Evolutionary conservation across 1,140 invertebrate species (phyloP), one percentile per base, ranked within the genome.

Genomic region (Macrostomum lignano): DNA sequence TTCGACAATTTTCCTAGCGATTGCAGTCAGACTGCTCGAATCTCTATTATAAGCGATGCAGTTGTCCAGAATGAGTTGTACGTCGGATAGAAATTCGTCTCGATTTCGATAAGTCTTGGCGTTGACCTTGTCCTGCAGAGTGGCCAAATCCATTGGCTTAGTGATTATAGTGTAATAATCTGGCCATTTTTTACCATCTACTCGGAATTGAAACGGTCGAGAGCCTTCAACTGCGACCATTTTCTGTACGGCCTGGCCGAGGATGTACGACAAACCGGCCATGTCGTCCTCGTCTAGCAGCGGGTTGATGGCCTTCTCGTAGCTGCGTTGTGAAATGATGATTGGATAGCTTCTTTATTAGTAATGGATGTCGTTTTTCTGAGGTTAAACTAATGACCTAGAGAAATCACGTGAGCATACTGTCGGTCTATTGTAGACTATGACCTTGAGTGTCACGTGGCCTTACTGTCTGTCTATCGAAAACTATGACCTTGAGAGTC

Each of bases 131-230:
- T 9, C 26, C 11, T 19, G 13, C 4, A 93, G 73, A 0, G 73
- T 77, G 47, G 82, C 74, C 42, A 94, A 66, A 58, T 93, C 82
- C 66, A 94, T 93, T 3, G 86, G 84, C 31, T 68, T 65, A 50
- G 78, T 78, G 36, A 94, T 74, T 14, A 84, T 67, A 19, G 66
- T 74, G 47, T 93, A 93, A 55, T 94, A 94, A 57, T 91, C 81
- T 28, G 32, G 32, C 14, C 26, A 33, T 21, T 20, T 33, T 33
- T 20, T 25, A 22, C 26, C 26, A 20, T 33, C 32, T 25, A 33
- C 32, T 7, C 22, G 32, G 14, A 33, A 33, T 25, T 33, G 32
- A 15, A 33, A 33, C 17, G 32, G 32, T 24, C 32, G 11, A 6
- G 13, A 14, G 26, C 26, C n/a, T 24, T 33, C 32, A 6, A 33